Evolutionary conservation across 2,113 vertebrate species (phyloP), one percentile per base, ranked within the genome.

Genomic region (Piaya cayana): DNA sequence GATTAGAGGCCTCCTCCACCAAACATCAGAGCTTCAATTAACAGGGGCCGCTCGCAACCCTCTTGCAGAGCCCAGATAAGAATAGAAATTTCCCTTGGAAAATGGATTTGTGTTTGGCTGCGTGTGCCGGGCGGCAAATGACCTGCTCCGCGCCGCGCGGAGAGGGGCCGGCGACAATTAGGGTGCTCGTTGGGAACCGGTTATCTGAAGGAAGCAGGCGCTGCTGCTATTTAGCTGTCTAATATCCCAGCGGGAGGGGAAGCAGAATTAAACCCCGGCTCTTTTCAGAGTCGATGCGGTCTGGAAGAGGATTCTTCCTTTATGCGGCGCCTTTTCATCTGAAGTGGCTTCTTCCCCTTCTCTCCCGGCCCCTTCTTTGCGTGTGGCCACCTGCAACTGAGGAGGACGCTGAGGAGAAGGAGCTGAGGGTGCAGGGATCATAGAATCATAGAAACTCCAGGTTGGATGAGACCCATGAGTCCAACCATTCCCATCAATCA

Each of bases 61-160:
- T 98, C 97, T 98, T 98, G 98, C 98, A 97, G 96, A 97, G 94
- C 97, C 96, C 98, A 97, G 98, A 98, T 98, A 98, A 98, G 97
- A 97, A 97, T 89, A 97, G 97, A 97, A 96, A 97, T 98, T 97
- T 97, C 96, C 97, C 97, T 95, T 72, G 97, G 97, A 97, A 97
- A 98, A 98, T 95, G 97, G 98, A 96, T 98, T 98, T 97, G 97
- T 97, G 97, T 97, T 97, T 82, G 95, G 97, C 95, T 88, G 97
- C 94, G 82, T 95, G 97, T 84, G 96, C 97, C 68, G 94, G 95
- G 97, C 96, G 69, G 97, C 95, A 96, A 97, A 97, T 97, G 98
- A 98, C 97, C 98, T 94, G 96, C 96, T 97, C 97, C 21, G 82
- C 53, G 27, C 84, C 72, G 96, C 20, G 94, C 37, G 37, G 93